A percentile compares a stretch with the other conserved stretches of the same genome.
Conservation (phyloP, 2,797 vertebrate species). For the Gallirallus australis region DNA sequence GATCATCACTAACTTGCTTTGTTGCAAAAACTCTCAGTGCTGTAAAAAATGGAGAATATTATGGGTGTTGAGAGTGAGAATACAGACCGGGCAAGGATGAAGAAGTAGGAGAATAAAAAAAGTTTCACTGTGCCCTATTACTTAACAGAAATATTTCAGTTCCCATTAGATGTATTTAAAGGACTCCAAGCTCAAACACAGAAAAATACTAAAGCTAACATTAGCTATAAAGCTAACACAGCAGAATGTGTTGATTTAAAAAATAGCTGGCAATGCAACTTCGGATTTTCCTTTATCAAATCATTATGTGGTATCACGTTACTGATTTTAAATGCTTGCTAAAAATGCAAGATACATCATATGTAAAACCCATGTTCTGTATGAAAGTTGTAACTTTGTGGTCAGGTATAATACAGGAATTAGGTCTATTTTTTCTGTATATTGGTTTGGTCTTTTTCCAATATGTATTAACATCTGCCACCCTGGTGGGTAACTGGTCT, state of each 20-base stretch:
- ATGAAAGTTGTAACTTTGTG: not conserved
- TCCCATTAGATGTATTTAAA: not conserved
- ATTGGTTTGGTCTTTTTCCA: not conserved
- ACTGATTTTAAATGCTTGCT: not conserved
- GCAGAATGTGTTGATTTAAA: conserved; percentile 5
- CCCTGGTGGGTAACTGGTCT: not conserved
- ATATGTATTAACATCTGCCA: conserved; percentile 27
- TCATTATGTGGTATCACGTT: not conserved
- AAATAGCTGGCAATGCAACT: not conserved
- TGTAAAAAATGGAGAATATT: not conserved
- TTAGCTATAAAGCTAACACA: not conserved
- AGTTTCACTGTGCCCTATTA: not conserved
- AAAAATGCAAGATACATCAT: not conserved
- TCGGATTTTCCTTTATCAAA: not conserved
- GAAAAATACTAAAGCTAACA: conserved; percentile 19
- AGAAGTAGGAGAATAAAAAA: not conserved
- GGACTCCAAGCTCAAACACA: not conserved
- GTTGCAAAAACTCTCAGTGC: not conserved
- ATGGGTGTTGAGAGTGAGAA: not conserved
- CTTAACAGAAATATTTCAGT: not conserved
- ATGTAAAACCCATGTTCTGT: not conserved
- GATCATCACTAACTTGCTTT: not conserved
- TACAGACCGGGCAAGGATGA: not conserved
- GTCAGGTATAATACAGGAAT: not conserved
- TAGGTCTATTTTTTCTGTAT: not conserved